These are phyloP conservation scores for Drosophila biarmipes DNA, from an alignment of 1,140 invertebrate genomes.

Conservation along the genomic window DNA sequence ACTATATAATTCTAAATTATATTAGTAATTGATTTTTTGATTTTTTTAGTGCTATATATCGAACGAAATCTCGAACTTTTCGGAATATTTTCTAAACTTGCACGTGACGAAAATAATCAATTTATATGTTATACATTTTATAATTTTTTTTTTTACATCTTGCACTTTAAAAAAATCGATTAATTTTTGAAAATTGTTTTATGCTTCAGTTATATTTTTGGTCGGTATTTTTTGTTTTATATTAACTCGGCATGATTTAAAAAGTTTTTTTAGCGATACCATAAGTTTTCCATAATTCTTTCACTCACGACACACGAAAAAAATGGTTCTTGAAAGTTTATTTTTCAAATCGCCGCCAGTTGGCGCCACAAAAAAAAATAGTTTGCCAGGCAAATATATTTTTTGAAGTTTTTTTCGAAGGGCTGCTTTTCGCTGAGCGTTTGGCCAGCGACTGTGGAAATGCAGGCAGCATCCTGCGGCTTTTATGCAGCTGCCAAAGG, in stretches of 20 bases:
- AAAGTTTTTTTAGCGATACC: too few relatives aligned
- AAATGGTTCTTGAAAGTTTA: slow-evolving; percentile 7
- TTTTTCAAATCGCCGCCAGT: slow-evolving; percentile 11
- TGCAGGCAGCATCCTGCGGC: slow-evolving; percentile 65
- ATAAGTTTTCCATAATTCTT: not conserved
- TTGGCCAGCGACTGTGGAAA: slow-evolving; percentile 73
- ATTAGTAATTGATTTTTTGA: not conserved
- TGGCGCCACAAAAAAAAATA: slow-evolving; percentile 32
- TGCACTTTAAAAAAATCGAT: not conserved
- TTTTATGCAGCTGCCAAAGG: slow-evolving; percentile 70
- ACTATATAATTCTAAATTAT: too few relatives aligned
- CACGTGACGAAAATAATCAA: too few relatives aligned
- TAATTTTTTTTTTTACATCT: not conserved
- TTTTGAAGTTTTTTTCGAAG: not conserved
- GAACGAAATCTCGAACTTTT: too few relatives aligned
- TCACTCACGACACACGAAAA: slow-evolving; percentile 38
- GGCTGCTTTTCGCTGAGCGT: slow-evolving; percentile 60
- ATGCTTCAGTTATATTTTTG: not conserved
- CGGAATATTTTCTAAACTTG: too few relatives aligned
- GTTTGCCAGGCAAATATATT: not conserved
- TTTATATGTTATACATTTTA: too few relatives aligned
- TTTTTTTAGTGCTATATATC: not conserved
- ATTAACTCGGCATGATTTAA: too few relatives aligned
- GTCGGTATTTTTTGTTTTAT: not conserved
- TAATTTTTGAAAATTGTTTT: not conserved